These are phyloP conservation scores for Crenuchus spilurus DNA, from an alignment of 2,797 vertebrate species.

Conservation along the genomic window DNA sequence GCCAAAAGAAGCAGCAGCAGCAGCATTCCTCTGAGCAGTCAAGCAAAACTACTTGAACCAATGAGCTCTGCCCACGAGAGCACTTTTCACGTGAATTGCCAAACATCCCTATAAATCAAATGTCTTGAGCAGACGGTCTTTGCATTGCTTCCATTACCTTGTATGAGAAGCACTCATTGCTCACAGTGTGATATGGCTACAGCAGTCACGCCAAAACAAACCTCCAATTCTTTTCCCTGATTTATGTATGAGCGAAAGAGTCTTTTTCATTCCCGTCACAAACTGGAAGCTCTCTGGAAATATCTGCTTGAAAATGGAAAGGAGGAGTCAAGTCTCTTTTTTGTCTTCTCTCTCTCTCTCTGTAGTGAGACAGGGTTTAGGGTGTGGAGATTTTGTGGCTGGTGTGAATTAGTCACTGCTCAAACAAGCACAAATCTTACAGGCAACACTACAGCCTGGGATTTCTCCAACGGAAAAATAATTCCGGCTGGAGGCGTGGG, in stretches of 20 bases:
- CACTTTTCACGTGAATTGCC: neutral
- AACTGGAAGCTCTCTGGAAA: conserved; percentile 36
- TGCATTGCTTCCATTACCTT: conserved; percentile 36
- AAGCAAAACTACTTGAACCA: neutral
- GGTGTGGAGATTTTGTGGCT: conserved; percentile 53
- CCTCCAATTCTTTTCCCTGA: conserved; percentile 11
- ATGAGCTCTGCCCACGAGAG: neutral
- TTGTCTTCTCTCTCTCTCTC: neutral
- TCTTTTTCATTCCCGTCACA: conserved; percentile 35
- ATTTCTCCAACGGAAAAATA: conserved; percentile 42
- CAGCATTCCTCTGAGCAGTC: conserved; percentile 47
- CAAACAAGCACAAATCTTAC: conserved; percentile 56
- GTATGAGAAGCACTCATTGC: neutral
- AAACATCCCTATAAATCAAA: conserved; percentile 34
- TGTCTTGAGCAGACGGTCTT: conserved; percentile 3
- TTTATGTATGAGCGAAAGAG: conserved; percentile 41
- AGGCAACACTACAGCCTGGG: conserved; percentile 28
- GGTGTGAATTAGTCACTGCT: conserved; percentile 59
- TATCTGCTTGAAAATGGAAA: conserved; percentile 5
- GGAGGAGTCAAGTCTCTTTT: neutral
- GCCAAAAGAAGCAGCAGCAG: conserved; percentile 57
- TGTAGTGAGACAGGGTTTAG: conserved; percentile 21
- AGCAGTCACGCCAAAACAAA: conserved; percentile 41
- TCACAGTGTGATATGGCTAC: conserved; percentile 26
- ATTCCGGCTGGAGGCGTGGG: conserved; percentile 40